Base-by-base conservation (phyloP, 2,888 invertebrate genomes). In the Catocala nupta region DNA sequence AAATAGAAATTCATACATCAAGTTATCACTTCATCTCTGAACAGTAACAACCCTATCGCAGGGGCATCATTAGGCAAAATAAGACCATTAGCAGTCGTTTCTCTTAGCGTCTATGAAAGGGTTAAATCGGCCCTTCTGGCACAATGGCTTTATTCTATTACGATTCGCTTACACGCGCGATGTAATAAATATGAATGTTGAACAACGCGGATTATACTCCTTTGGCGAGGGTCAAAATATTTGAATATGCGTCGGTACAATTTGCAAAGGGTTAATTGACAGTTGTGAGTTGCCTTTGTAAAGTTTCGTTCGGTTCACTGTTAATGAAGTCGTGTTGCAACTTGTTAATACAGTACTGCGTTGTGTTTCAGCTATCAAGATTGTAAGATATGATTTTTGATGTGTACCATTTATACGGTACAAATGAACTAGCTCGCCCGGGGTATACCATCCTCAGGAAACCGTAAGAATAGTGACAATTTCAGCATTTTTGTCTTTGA, bases 161-260 rank as follows among this genome's bases (percentile, higher is more conserved):
- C 81, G 80, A 80, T 83, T 85, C 90, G 91, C 88, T 93, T 93
- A 93, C 92, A 93, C 91, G 93, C 90, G 89, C 90, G 89, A 93
- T 91, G 92, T 91, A 89, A 92, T 94, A 94, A 93, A 93, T 94
- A 93, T 93, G 93, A 93, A 93, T 93, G 94, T 91, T 89, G 91
- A 91, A 91, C 91, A 90, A 85, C 87, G 87, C 79, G 89, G 91
- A 91, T 93, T 92, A 93, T 88, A 82, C 89, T 90, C 83, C 89
- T 90, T 90, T 87, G 90, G 88, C 87, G 85, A 90, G 92, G 94
- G 93, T 93, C 94, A 93, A 90, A 93, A 93, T 93, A 93, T 94
- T 94, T 93, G 90, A 94, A 94, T 93, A 92, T 90, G 89, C 89
- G 81, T 86, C 82, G 78, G 86, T 82, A 85, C 89, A 90, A 92